Base-by-base conservation (phyloP, 2,113 vertebrate species). In the Anolis carolinensis region DNA sequence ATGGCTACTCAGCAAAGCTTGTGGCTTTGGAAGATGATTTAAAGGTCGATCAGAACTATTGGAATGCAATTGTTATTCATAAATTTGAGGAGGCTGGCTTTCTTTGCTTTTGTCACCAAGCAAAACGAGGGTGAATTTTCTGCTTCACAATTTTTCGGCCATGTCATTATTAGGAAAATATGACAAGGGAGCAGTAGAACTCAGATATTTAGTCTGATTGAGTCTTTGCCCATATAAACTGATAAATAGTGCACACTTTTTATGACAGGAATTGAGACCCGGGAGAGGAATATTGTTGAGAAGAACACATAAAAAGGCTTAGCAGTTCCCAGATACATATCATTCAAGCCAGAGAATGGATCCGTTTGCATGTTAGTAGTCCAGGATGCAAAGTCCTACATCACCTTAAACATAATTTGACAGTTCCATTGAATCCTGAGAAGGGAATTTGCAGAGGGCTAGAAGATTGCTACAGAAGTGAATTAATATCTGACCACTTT, bases 111-210 rank as follows among this genome's bases (percentile, higher is more conserved):
- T 93, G 77, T 77, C 81, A 83, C 72, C 32, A 81, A 4, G 2
- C 20, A 92, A 65, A 93, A 91, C 86, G 76, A 91, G 86, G 88
- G 44, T 76, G 89, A 71, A 88, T 95, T 88, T 92, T 85, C 44
- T 80, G 63, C 87, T 89, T 92, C 89, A 90, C 44, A 63, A 83
- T 89, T 86, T 84, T 91, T 86, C 90, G 70, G 84, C 5, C 16
- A 77, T 21, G 65, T 89, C 78, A 78, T 68, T 90, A 93, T 92
- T 94, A 92, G 91, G 81, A 92, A 94, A 92, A 87, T 82, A 85
- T 74, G 44, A 39, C 84, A 91, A 63, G 52, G 55, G 44, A 93
- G 70, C 77, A 16, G 81, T 82, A 90, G 44, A 80, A 52, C 27
- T 62, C 59, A 75, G 88, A 81, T 34, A 85, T 75, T 90, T 86